phyloP scores from a whole-genome alignment of 1,140 invertebrate genomes.

The Drosophila kepulauana region DNA sequence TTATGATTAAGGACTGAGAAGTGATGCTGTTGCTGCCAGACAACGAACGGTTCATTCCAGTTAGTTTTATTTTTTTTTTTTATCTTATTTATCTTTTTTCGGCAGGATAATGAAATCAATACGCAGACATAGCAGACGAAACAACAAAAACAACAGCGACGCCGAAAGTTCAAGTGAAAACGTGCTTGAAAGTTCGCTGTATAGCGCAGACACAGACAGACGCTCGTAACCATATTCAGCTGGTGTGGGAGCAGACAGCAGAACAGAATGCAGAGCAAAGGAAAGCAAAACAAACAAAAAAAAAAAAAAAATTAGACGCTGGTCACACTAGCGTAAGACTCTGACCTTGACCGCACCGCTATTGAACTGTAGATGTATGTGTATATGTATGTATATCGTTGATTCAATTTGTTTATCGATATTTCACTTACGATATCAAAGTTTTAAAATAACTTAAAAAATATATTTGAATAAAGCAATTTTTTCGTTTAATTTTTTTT shows the following conservation, averaged over 20 bases:
- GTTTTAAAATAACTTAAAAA: no score
- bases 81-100: background rate
- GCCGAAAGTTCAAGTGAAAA: slow-evolving; percentile 24
- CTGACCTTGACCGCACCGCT: slow-evolving; percentile 30
- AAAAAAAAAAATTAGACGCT: slow-evolving; percentile 2
- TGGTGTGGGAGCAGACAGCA: slow-evolving; percentile 38
- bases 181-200: slow-evolving; percentile 16
- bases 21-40: slow-evolving; percentile 11
- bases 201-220: slow-evolving; percentile 17
- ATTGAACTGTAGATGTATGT: background rate
- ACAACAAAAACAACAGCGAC: background rate
- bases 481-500: background rate
- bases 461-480: no score
- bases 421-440: no score
- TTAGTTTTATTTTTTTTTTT: background rate
- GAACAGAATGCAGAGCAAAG: slow-evolving; percentile 4
- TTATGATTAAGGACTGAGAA: slow-evolving; percentile 70
- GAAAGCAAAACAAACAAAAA: background rate
- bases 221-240: background rate
- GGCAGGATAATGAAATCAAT: slow-evolving; percentile 58
- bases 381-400: background rate
- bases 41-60: background rate
- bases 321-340: slow-evolving; percentile 5
- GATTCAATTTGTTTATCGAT: background rate
- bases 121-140: slow-evolving; percentile 20